phyloP scores from a whole-genome alignment of 1,140 invertebrate genomes.

The Dolichoris vasculosae region DNA sequence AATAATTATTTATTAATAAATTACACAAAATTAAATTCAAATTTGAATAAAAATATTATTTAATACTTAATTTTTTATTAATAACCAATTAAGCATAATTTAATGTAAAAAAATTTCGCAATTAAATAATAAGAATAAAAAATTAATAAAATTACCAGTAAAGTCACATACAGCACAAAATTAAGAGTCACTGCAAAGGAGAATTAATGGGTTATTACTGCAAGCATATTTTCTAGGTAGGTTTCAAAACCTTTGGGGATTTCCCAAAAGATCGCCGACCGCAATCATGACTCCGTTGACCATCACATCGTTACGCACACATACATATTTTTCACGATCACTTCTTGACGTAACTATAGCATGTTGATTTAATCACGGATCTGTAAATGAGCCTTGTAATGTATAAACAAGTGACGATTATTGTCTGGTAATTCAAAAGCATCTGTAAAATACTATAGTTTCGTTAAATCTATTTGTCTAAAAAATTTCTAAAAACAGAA shows the following conservation, averaged over 20 bases:
- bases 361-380: slow-evolving; percentile 6
- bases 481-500: no score
- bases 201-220: neutral
- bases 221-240: neutral
- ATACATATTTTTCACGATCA: neutral
- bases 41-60: no score
- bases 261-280: slow-evolving; percentile 6
- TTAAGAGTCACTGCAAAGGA: neutral
- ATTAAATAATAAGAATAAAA: no score
- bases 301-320: neutral
- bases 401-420: slow-evolving; percentile 18
- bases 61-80: no score
- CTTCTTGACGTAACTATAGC: neutral
- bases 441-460: neutral
- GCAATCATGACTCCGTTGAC: neutral
- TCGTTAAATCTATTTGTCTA: no score
- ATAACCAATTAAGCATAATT: no score
- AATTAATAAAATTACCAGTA: no score
- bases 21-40: no score
- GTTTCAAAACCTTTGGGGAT: slow-evolving; percentile 21
- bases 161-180: neutral
- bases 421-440: neutral
- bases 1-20: no score
- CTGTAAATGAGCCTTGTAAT: slow-evolving; percentile 38
- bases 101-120: no score